Evolutionary conservation across 2,888 invertebrate species (phyloP), one percentile per base, ranked within the genome.

Genomic region (Congeria kusceri): DNA sequence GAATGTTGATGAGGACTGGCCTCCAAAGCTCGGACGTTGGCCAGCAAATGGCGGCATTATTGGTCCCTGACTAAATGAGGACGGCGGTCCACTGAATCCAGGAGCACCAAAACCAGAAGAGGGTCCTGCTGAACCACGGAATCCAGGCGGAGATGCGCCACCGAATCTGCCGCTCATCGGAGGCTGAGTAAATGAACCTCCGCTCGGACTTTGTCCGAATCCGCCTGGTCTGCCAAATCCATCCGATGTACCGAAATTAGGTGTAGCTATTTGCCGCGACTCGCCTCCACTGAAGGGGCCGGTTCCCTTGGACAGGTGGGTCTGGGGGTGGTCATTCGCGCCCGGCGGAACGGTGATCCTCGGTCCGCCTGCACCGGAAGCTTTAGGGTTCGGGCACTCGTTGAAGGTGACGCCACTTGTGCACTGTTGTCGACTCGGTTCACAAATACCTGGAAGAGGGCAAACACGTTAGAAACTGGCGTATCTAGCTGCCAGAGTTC

Each of bases 251-350:
- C 25, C 11, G 28, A 32, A 32, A 15, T 25, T 15, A 13, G 20
- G n/a, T 57, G 9, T 53, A 15, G 27, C 27, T 3, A 23, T 27
- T 18, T 28, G 23, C 32, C 18, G 32, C 3, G 44, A 39, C 28
- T 59, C 27, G 59, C 29, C 28, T n/a, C 59, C 59, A 23, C 44
- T 53, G 53, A 53, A 53, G 3, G 3, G 7, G 1, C 53, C 53
- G 9, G 53, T 53, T 53, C 53, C 53, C 20, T 72, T 72, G 3
- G 27, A 28, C 28, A 64, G 23, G 7, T 46, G n/a, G 11, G 69
- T 69, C 58, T 69, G 69, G 15, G 75, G 75, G 23, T 75, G 75
- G 18, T 75, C 69, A n/a, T 75, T 75, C 5, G 68, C 69, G 5
- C 57, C 58, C 1, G 64, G 49, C 9, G 75, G 75, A 25, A 64